phyloP scores from a whole-genome alignment of 2,888 invertebrate species.

The Chaetogeoica ovagalla region DNA sequence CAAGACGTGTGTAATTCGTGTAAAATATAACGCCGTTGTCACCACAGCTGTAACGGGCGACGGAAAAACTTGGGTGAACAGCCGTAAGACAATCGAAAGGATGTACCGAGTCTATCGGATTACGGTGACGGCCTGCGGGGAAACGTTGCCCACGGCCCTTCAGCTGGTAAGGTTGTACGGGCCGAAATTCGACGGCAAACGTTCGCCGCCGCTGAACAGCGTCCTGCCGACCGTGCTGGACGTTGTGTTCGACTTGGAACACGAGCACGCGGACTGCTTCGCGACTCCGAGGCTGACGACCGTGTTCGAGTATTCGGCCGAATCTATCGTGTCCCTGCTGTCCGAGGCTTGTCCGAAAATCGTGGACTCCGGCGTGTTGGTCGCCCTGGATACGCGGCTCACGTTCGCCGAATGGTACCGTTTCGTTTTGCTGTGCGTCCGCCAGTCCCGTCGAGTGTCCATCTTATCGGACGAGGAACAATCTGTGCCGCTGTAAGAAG shows the following conservation, averaged over 20 bases:
- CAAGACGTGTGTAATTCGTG: no score
- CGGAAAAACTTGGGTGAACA: constrained; percentile 13
- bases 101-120: constrained; percentile 28
- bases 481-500: no score
- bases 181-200: neutral
- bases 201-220: neutral
- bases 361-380: neutral
- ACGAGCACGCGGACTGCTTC: no score
- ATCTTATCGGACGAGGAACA: no score
- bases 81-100: neutral
- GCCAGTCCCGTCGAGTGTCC: neutral
- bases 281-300: no score
- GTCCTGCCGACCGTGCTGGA: constrained; percentile 12
- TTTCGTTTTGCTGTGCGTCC: constrained; percentile 30
- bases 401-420: constrained; percentile 44
- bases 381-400: constrained; percentile 4
- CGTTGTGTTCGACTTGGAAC: neutral
- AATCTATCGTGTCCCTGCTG: neutral
- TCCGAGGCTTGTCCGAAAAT: constrained; percentile 27
- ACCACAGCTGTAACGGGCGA: neutral
- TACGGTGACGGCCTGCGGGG: neutral
- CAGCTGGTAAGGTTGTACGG: constrained; percentile 17
- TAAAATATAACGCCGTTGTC: neutral
- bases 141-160: neutral
- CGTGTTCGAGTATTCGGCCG: constrained; percentile 1